Percentiles rank a stretch among this genome's conserved stretches.
phyloP scores from a whole-genome alignment of 2,888 invertebrate genomes.

The Micoletzkya japonica region DNA sequence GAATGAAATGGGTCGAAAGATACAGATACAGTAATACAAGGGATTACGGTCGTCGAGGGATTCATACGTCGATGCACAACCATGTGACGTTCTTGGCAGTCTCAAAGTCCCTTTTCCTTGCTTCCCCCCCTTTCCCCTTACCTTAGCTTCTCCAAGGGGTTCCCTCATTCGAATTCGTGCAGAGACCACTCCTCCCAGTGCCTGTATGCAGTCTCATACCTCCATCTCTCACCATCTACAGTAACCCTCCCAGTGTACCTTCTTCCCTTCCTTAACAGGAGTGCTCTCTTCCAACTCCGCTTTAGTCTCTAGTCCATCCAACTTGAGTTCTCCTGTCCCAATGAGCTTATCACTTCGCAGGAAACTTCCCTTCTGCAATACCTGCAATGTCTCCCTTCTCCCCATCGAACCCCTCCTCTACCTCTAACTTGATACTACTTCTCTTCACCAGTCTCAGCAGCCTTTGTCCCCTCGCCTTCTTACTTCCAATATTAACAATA shows the following conservation, averaged over 20 bases:
- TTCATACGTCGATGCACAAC: no score
- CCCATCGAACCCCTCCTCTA: conserved; percentile 7
- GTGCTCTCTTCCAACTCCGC: conserved; percentile 81
- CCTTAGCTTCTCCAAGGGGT: conserved; percentile 47
- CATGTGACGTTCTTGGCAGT: no score
- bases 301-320: conserved; percentile 84
- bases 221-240: not conserved
- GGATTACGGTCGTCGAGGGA: no score
- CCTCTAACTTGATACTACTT: conserved; percentile 85
- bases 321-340: conserved; percentile 81
- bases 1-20: no score
- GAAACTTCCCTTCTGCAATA: conserved; percentile 82
- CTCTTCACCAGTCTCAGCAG: conserved; percentile 86
- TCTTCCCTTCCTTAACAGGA: conserved; percentile 54
- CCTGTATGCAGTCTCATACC: conserved; percentile 34
- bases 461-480: conserved; percentile 62
- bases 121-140: conserved; percentile 17
- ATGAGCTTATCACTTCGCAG: conserved; percentile 84
- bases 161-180: conserved; percentile 46
- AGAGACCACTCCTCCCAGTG: conserved; percentile 44
- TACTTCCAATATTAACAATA: conserved; percentile 43
- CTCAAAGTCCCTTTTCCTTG: no score
- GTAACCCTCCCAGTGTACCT: conserved; percentile 1
- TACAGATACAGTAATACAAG: no score
- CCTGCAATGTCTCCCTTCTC: conserved; percentile 32